phyloP scores from a whole-genome alignment of 2,113 vertebrate species.

The Nannospalax galili region DNA sequence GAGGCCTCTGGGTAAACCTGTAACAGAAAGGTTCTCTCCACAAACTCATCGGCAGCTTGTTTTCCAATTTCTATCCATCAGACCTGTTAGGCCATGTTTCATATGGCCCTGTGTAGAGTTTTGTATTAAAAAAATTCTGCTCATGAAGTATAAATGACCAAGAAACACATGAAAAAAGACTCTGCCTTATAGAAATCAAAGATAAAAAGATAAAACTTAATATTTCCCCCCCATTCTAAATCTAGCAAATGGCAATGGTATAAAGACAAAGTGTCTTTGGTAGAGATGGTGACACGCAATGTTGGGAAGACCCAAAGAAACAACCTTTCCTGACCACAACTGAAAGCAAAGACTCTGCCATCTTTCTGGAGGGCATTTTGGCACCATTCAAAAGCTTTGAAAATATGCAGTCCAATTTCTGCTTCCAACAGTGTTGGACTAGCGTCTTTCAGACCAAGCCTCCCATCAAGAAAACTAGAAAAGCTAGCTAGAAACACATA shows the following conservation, averaged over 20 bases:
- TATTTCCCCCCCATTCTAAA: not conserved
- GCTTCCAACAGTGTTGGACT: not conserved
- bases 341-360: not conserved
- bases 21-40: not conserved
- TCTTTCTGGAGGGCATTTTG: not conserved
- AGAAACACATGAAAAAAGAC: not conserved
- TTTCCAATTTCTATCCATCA: not conserved
- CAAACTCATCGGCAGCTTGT: not conserved
- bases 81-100: not conserved
- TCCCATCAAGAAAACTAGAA: not conserved
- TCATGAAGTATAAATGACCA: not conserved
- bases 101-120: not conserved
- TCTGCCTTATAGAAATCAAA: not conserved
- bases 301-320: not conserved
- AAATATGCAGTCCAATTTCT: not conserved
- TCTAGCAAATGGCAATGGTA: not conserved
- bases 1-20: not conserved
- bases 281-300: not conserved
- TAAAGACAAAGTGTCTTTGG: not conserved
- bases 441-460: not conserved
- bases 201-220: not conserved
- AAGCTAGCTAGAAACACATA: not conserved
- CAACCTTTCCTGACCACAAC: not conserved
- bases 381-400: not conserved
- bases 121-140: not conserved